These are phyloP conservation scores for Drosophila pallidifrons DNA, from an alignment of 1,140 invertebrate genomes.

Conservation along the genomic window DNA sequence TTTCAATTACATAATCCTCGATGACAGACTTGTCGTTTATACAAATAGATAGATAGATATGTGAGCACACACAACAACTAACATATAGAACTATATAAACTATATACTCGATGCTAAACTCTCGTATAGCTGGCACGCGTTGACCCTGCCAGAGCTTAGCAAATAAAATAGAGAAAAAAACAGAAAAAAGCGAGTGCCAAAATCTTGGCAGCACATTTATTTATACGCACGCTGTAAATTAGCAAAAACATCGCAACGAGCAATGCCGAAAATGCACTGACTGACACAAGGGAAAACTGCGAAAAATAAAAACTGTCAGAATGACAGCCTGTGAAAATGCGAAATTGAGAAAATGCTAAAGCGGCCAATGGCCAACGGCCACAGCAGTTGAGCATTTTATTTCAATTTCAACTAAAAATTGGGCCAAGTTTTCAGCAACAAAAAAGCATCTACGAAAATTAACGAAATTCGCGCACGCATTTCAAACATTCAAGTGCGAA, in stretches of 20 bases:
- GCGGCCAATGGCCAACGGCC: neutral
- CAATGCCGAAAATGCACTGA: constrained; percentile 22
- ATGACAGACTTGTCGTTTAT: constrained; percentile 57
- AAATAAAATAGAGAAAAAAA: neutral
- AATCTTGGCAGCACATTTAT: constrained; percentile 73
- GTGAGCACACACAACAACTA: too few relatives aligned
- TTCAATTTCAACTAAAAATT: constrained; percentile 46
- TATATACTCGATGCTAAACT: constrained; percentile 8
- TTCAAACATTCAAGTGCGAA: constrained; percentile 52
- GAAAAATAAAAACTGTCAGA: constrained; percentile 8
- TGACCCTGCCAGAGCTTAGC: constrained; percentile 62
- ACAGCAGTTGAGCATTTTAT: constrained; percentile 32
- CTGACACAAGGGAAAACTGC: constrained; percentile 8
- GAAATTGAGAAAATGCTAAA: constrained; percentile 12
- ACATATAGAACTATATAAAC: too few relatives aligned
- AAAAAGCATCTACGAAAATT: constrained; percentile 29
- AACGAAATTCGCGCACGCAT: constrained; percentile 41
- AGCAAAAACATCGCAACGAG: constrained; percentile 51
- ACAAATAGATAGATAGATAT: constrained; percentile 8
- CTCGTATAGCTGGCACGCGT: constrained; percentile 60
- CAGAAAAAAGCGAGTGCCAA: constrained; percentile 29
- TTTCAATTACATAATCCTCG: constrained; percentile 71
- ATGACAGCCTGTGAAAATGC: constrained; percentile 15
- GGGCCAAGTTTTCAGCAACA: constrained; percentile 70
- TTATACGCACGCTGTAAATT: constrained; percentile 81